Evolutionary conservation across 2,113 vertebrate species (phyloP).

Genomic region (Tautogolabrus adspersus): DNA sequence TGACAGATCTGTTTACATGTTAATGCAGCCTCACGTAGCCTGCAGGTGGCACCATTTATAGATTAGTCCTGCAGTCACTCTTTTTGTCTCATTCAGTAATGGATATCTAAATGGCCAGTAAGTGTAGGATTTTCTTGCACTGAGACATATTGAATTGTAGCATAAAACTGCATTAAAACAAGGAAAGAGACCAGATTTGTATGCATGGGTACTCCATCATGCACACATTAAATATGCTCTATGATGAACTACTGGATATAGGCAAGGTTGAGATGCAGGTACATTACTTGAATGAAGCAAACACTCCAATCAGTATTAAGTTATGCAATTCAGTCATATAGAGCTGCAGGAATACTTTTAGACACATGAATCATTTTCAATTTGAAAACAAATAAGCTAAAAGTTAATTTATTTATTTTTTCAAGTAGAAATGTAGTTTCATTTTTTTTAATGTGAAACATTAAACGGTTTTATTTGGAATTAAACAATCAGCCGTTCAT

Average conservation of each 20-base stretch:
- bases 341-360: neutral
- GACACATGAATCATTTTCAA: slow-evolving; percentile 9
- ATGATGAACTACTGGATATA: slow-evolving; percentile 11
- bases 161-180: slow-evolving; percentile 14
- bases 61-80: slow-evolving; percentile 51
- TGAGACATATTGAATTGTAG: slow-evolving; percentile 13
- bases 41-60: slow-evolving; percentile 77
- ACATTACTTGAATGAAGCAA: slow-evolving; percentile 22
- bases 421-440: neutral
- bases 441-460: neutral
- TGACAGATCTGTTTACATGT: slow-evolving; percentile 66
- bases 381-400: neutral
- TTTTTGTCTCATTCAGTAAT: slow-evolving; percentile 31
- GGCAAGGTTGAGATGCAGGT: slow-evolving; percentile 3
- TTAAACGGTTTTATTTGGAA: slow-evolving; percentile 17
- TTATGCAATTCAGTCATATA: neutral
- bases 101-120: slow-evolving; percentile 47
- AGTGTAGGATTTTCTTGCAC: slow-evolving; percentile 12
- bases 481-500: slow-evolving; percentile 21
- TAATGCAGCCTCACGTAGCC: slow-evolving; percentile 60
- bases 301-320: neutral
- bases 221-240: neutral
- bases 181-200: slow-evolving; percentile 42
- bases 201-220: slow-evolving; percentile 10
- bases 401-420: slow-evolving; percentile 20